Percentiles rank a stretch among this genome's conserved stretches.
phyloP scores from a whole-genome alignment of 2,888 invertebrate genomes.

The Dryobota labecula region DNA sequence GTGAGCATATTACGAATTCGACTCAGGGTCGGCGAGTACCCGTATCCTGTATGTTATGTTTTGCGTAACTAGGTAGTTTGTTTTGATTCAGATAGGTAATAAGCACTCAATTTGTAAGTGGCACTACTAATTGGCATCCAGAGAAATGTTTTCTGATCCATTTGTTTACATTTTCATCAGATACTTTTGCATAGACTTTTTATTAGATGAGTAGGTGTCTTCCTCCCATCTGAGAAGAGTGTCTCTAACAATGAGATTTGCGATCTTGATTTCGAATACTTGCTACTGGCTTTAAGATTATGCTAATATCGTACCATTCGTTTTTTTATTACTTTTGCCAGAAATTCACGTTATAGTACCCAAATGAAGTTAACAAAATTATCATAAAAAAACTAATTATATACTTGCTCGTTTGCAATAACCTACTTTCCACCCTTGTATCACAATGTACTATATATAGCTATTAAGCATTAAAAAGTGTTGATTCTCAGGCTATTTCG shows the following conservation, averaged over 20 bases:
- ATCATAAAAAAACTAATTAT: conserved; percentile 39
- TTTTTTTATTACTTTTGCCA: conserved; percentile 8
- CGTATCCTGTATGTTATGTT: conserved; percentile 8
- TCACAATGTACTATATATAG: too few species aligned
- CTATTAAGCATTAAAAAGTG: background rate
- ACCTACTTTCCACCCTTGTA: too few species aligned
- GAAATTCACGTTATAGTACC: conserved; percentile 9
- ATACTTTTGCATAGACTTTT: too few species aligned
- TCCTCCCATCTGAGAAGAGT: background rate
- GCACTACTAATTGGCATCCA: too few species aligned
- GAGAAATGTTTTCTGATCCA: too few species aligned
- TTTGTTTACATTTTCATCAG: too few species aligned
- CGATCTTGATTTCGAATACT: background rate
- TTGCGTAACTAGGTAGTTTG: background rate
- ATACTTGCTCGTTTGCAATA: too few species aligned
- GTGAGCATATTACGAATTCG: background rate
- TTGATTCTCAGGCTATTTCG: background rate
- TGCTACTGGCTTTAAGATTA: background rate
- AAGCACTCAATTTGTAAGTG: too few species aligned
- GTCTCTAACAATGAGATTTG: background rate
- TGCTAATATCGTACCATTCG: conserved; percentile 22
- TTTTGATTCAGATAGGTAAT: background rate
- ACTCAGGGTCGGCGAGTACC: background rate
- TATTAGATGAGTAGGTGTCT: background rate
- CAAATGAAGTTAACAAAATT: conserved; percentile 27